A percentile compares a stretch with the other conserved stretches of the same genome.
These are phyloP conservation scores for Paracanthobrama guichenoti DNA, from an alignment of 2,113 vertebrate genomes.

Conservation along the genomic window DNA sequence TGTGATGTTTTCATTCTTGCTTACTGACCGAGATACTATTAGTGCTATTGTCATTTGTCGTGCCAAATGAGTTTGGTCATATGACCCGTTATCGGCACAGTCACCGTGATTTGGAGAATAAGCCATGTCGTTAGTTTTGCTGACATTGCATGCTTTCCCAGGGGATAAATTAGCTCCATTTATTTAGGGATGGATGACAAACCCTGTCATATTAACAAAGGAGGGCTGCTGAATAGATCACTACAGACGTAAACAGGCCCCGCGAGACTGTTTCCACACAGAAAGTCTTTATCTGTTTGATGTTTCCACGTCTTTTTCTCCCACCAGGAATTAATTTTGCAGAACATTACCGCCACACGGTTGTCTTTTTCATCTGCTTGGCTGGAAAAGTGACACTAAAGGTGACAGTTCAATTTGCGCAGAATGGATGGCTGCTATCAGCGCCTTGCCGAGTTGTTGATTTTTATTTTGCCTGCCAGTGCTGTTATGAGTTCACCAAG, in stretches of 20 bases:
- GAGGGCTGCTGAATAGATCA: conserved; percentile 32
- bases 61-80: not conserved
- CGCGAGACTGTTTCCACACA: conserved; percentile 25
- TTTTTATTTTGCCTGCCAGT: conserved; percentile 83
- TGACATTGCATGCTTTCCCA: conserved; percentile 32
- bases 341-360: conserved; percentile 80
- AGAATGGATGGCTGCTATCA: conserved; percentile 92
- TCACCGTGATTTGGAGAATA: conserved; percentile 13
- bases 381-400: conserved; percentile 84
- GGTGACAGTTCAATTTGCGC: conserved; percentile 98
- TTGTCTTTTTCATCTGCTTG: conserved; percentile 91
- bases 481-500: conserved; percentile 75
- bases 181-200: conserved; percentile 42
- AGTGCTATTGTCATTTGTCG: not conserved
- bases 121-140: not conserved
- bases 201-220: conserved; percentile 46
- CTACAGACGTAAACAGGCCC: conserved; percentile 30
- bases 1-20: conserved; percentile 19
- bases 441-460: conserved; percentile 73
- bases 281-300: conserved; percentile 68
- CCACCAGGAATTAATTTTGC: conserved; percentile 75
- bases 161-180: conserved; percentile 29
- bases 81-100: conserved; percentile 8
- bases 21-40: not conserved
- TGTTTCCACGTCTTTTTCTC: conserved; percentile 58